Evolutionary conservation across 2,797 vertebrate species (phyloP).

Genomic region (Balearica regulorum): DNA sequence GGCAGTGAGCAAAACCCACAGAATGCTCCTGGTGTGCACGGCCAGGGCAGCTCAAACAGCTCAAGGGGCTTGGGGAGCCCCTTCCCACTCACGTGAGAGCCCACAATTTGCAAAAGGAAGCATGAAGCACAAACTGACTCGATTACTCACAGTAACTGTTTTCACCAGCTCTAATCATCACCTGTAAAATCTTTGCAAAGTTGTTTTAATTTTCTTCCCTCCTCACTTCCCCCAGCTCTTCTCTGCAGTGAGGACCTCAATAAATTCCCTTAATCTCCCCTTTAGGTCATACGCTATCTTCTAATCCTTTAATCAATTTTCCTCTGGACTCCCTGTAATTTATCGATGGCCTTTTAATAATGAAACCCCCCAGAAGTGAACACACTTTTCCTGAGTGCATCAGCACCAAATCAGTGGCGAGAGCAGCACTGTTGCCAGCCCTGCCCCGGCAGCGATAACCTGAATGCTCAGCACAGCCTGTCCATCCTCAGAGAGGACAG

Average conservation of each 20-base stretch:
- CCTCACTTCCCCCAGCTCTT: accelerated
- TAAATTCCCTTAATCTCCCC: constrained; percentile 25
- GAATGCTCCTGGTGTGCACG: accelerated
- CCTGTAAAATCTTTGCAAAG: neutral
- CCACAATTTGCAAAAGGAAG: neutral
- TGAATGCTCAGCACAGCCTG: neutral
- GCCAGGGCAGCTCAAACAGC: neutral
- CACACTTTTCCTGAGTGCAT: neutral
- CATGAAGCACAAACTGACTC: neutral
- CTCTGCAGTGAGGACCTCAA: neutral
- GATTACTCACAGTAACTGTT: neutral
- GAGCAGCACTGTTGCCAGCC: accelerated
- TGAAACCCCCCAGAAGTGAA: neutral
- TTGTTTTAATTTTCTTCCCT: neutral
- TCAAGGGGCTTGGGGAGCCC: accelerated
- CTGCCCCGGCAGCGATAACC: accelerated
- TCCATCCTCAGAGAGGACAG: neutral
- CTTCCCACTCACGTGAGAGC: accelerated
- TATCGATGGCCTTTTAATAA: constrained; percentile 10
- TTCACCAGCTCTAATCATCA: neutral
- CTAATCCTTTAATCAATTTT: constrained; percentile 53
- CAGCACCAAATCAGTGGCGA: neutral
- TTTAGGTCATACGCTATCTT: neutral
- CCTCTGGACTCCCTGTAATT: neutral
- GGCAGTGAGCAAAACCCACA: neutral